These are phyloP conservation scores for Myxocyprinus asiaticus DNA, from an alignment of 2,113 vertebrate species.

Conservation along the genomic window DNA sequence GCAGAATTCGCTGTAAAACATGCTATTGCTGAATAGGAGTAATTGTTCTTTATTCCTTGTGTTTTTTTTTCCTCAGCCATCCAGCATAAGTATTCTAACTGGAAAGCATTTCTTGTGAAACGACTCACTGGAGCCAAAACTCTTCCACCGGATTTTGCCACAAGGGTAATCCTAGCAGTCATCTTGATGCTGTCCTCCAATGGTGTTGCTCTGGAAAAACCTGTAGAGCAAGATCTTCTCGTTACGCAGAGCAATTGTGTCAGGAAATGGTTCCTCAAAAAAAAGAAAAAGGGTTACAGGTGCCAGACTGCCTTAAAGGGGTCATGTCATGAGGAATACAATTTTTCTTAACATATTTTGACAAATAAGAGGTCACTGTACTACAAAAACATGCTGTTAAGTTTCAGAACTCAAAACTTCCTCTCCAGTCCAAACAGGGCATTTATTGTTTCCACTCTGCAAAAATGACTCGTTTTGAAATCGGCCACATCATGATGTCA, in stretches of 20 bases:
- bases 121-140: conserved; percentile 99
- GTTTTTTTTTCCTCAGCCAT: conserved; percentile 78
- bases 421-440: too few species aligned
- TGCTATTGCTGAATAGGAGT: neutral
- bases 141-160: conserved; percentile 92
- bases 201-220: conserved; percentile 7
- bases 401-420: too few species aligned
- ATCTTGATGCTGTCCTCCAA: neutral
- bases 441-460: too few species aligned
- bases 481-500: too few species aligned
- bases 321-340: too few species aligned
- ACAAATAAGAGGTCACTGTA: too few species aligned
- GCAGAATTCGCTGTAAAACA: neutral
- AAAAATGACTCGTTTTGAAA: too few species aligned
- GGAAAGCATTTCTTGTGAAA: conserved; percentile 98
- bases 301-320: neutral
- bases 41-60: conserved; percentile 3
- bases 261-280: neutral
- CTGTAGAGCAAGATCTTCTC: neutral
- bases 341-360: too few species aligned
- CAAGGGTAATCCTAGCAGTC: conserved; percentile 80
- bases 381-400: too few species aligned
- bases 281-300: neutral
- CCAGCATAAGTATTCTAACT: conserved; percentile 98
- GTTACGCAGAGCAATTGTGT: neutral